Evolutionary conservation across 2,888 invertebrate species (phyloP).

Genomic region (Neoaliturus tenellus): DNA sequence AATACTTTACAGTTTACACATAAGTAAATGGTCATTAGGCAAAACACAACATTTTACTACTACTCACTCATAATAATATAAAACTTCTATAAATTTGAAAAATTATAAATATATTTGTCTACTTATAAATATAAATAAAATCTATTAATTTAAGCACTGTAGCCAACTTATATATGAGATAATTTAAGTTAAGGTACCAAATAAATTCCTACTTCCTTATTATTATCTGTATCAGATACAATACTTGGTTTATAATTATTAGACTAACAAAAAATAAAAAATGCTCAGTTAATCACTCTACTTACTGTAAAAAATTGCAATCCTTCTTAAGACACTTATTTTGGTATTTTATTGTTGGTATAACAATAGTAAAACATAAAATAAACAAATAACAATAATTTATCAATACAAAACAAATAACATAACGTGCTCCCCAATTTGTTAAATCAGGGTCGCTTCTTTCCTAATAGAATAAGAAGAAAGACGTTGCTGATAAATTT

Average conservation of each 20-base stretch:
- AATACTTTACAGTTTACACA: conserved; percentile 22
- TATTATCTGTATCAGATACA: not conserved
- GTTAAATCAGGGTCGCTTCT: no score
- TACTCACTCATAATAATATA: not conserved
- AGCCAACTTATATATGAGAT: not conserved
- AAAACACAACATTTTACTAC: not conserved
- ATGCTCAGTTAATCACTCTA: no score
- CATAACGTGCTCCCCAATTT: no score
- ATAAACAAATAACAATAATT: no score
- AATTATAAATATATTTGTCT: not conserved
- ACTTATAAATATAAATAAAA: not conserved
- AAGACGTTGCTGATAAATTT: no score
- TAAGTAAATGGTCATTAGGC: not conserved
- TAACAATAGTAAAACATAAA: no score
- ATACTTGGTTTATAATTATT: not conserved
- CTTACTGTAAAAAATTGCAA: not conserved
- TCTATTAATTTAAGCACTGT: not conserved
- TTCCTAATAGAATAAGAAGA: no score
- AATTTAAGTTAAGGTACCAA: not conserved
- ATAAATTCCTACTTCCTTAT: not conserved
- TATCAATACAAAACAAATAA: no score
- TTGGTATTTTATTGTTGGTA: conserved; percentile 25
- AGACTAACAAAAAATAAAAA: not conserved
- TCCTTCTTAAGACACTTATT: conserved; percentile 17
- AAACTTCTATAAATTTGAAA: conserved; percentile 1